phyloP scores from a whole-genome alignment of 2,888 invertebrate species.

The Chymomyza procnemis region DNA sequence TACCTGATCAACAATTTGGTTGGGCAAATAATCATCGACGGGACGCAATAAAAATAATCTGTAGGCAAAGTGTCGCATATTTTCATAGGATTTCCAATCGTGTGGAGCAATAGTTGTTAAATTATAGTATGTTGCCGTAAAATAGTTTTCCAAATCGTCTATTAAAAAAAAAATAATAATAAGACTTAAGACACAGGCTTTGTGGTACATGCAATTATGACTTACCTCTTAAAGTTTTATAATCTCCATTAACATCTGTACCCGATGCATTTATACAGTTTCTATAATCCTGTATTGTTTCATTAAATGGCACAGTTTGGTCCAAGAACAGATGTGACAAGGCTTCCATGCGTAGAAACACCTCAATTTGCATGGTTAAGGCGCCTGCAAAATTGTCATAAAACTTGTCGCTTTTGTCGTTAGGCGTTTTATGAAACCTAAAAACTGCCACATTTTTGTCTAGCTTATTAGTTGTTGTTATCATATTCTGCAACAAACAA shows the following conservation, averaged over 20 bases:
- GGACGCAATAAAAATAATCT: slow-evolving; percentile 89
- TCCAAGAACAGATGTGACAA: slow-evolving; percentile 92
- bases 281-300: slow-evolving; percentile 81
- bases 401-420: slow-evolving; percentile 70
- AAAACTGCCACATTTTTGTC: slow-evolving; percentile 54
- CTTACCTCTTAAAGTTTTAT: slow-evolving; percentile 83
- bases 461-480: slow-evolving; percentile 56
- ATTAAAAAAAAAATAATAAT: slow-evolving; percentile 17
- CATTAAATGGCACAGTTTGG: slow-evolving; percentile 85
- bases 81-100: slow-evolving; percentile 98
- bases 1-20: slow-evolving; percentile 95
- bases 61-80: slow-evolving; percentile 95
- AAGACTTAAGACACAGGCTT: background rate
- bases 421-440: slow-evolving; percentile 50
- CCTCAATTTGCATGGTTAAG: slow-evolving; percentile 93
- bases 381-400: slow-evolving; percentile 83
- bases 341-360: slow-evolving; percentile 93
- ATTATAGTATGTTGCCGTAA: slow-evolving; percentile 97
- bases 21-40: slow-evolving; percentile 95
- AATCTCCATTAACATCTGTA: slow-evolving; percentile 80
- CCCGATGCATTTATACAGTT: slow-evolving; percentile 82
- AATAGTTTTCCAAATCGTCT: slow-evolving; percentile 89
- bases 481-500: slow-evolving; percentile 36
- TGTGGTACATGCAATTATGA: background rate
- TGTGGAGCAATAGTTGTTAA: slow-evolving; percentile 97